phyloP scores from a whole-genome alignment of 2,797 vertebrate genomes.

The Orestias chungarensis region DNA sequence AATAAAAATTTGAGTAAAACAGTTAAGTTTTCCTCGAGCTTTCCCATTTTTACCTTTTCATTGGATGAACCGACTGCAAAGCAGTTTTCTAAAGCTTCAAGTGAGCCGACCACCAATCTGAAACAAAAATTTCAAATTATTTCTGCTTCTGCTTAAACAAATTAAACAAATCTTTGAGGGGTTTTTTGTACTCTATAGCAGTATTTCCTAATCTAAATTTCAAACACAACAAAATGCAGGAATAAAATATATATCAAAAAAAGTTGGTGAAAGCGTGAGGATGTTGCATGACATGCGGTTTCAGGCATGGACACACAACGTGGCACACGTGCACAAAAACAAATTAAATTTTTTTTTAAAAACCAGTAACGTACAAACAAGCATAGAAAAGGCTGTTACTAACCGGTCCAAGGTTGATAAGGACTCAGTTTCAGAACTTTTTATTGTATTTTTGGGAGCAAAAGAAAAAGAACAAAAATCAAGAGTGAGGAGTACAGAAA shows the following conservation, averaged over 20 bases:
- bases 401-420: conserved; percentile 99
- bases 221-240: conserved; percentile 62
- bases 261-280: conserved; percentile 38
- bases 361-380: conserved; percentile 63
- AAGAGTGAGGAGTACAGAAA: conserved; percentile 95
- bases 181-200: conserved; percentile 45
- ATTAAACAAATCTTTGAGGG: conserved; percentile 11
- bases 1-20: background rate
- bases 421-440: conserved; percentile 99
- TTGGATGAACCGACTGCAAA: conserved; percentile 92
- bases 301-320: conserved; percentile 70
- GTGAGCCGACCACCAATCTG: conserved; percentile 97
- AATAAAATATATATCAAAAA: conserved; percentile 45
- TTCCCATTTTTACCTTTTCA: conserved; percentile 87
- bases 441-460: conserved; percentile 86
- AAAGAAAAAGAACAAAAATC: conserved; percentile 91
- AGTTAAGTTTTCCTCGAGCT: background rate
- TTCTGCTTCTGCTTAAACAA: conserved; percentile 1
- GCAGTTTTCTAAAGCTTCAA: conserved; percentile 98
- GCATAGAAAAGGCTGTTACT: conserved; percentile 89
- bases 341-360: conserved; percentile 31
- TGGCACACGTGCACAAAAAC: conserved; percentile 67
- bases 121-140: conserved; percentile 50
- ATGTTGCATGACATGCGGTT: conserved; percentile 67
- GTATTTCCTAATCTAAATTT: conserved; percentile 56